Percentiles rank a stretch among this genome's conserved stretches.
phyloP scores from a whole-genome alignment of 2,113 vertebrate genomes.

The Sylvicapra grimmia region DNA sequence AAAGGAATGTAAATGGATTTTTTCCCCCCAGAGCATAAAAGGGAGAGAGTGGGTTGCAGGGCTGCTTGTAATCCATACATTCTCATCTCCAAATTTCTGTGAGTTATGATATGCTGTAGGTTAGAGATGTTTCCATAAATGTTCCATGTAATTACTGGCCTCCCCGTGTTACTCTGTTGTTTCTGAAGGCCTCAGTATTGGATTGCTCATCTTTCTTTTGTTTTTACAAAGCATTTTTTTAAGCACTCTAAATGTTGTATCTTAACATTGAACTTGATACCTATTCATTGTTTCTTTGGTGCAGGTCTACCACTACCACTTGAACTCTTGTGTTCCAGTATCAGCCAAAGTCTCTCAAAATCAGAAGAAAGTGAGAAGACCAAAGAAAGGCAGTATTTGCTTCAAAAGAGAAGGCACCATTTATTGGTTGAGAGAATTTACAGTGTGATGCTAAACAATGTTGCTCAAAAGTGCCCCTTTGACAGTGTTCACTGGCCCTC shows the following conservation, averaged over 20 bases:
- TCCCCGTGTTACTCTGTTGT: not conserved
- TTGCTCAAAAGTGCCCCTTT: not conserved
- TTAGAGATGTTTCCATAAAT: not conserved
- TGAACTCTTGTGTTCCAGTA: not conserved
- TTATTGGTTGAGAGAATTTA: not conserved
- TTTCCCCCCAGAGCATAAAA: not conserved
- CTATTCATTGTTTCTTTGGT: not conserved
- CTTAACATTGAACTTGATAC: not conserved
- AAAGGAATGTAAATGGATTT: not conserved
- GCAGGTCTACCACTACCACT: accelerated
- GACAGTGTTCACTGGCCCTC: not conserved
- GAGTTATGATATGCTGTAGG: not conserved
- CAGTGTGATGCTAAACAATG: not conserved
- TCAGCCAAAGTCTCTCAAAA: not conserved
- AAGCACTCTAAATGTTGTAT: not conserved
- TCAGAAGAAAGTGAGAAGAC: not conserved
- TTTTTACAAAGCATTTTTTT: not conserved
- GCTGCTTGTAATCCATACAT: not conserved
- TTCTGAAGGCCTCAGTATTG: not conserved
- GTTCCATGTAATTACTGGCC: not conserved
- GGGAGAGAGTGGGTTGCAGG: not conserved
- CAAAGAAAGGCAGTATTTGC: not conserved
- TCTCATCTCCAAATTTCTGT: not conserved
- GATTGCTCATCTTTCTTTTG: not conserved
- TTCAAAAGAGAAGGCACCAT: not conserved